These are phyloP conservation scores for Rotaria sp. DNA, from an alignment of 2,888 invertebrate genomes.

Conservation along the genomic window DNA sequence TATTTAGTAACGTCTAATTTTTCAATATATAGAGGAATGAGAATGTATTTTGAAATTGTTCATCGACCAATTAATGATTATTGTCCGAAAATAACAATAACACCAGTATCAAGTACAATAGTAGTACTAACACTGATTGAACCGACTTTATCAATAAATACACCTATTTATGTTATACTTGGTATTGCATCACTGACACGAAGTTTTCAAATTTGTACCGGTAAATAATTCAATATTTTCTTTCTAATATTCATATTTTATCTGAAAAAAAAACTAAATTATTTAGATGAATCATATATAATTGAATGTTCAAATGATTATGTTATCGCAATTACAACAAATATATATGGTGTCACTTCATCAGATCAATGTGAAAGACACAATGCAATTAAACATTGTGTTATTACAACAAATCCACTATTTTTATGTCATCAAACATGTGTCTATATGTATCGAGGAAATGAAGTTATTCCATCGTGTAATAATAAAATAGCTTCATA, in stretches of 20 bases:
- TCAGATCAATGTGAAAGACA: neutral
- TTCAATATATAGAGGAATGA: neutral
- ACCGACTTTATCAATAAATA: neutral
- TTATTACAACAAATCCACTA: neutral
- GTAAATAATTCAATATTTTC: neutral
- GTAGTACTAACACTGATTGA: neutral
- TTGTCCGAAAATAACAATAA: neutral
- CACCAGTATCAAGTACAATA: neutral
- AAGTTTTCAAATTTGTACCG: neutral
- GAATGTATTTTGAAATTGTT: slow-evolving; percentile 13
- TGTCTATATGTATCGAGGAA: neutral
- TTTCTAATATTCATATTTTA: neutral
- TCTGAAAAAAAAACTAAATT: neutral
- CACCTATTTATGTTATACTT: neutral
- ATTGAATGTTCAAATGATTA: slow-evolving; percentile 15
- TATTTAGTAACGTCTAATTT: neutral
- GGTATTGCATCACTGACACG: slow-evolving; percentile 5
- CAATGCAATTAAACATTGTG: neutral
- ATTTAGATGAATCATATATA: neutral
- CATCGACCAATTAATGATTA: neutral
- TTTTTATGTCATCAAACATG: neutral
- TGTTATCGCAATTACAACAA: neutral
- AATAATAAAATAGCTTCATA: neutral
- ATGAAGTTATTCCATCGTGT: neutral
- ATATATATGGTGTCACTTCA: neutral